These are phyloP conservation scores for Propithecus perrieri DNA, from an alignment of 2,797 vertebrate species.

Conservation along the genomic window DNA sequence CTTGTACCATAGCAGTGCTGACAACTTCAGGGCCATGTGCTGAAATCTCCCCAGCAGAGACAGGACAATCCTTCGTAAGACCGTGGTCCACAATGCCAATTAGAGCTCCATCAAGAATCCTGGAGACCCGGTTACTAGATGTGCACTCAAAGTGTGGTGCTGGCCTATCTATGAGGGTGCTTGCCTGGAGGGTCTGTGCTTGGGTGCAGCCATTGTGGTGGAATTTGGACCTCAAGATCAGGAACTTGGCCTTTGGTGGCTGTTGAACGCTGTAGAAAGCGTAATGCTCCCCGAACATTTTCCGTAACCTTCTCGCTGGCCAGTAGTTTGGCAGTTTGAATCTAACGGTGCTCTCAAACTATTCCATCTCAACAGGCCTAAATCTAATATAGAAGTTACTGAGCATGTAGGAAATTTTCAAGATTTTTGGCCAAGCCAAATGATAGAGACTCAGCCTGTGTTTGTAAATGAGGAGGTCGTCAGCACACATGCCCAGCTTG, in stretches of 20 bases:
- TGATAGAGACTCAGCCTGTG: too few species aligned
- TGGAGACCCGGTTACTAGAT: too few species aligned
- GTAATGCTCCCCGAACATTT: slow-evolving; percentile 98
- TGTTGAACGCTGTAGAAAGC: slow-evolving; percentile 93
- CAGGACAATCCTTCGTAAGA: slow-evolving; percentile 80
- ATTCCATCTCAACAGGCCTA: slow-evolving; percentile 90
- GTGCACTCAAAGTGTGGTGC: too few species aligned
- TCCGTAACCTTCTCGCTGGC: slow-evolving; percentile 97
- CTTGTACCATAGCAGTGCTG: slow-evolving; percentile 74
- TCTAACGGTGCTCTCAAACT: slow-evolving; percentile 98
- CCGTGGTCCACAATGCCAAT: slow-evolving; percentile 85
- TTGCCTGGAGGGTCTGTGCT: too few species aligned
- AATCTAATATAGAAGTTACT: slow-evolving; percentile 68
- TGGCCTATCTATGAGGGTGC: too few species aligned
- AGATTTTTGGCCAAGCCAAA: too few species aligned
- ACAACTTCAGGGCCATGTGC: slow-evolving; percentile 68
- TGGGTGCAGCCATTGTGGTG: too few species aligned
- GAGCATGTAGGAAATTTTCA: not conserved
- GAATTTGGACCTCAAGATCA: too few species aligned
- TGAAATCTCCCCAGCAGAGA: slow-evolving; percentile 74
- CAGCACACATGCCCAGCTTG: too few species aligned
- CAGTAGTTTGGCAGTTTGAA: slow-evolving; percentile 98
- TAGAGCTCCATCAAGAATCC: slow-evolving; percentile 80
- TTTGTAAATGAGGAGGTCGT: too few species aligned
- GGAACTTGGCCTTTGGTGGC: too few species aligned